A percentile compares a stretch with the other conserved stretches of the same genome.
These are phyloP conservation scores for Sepiola atlantica DNA, from an alignment of 2,888 invertebrate genomes.

Conservation along the genomic window DNA sequence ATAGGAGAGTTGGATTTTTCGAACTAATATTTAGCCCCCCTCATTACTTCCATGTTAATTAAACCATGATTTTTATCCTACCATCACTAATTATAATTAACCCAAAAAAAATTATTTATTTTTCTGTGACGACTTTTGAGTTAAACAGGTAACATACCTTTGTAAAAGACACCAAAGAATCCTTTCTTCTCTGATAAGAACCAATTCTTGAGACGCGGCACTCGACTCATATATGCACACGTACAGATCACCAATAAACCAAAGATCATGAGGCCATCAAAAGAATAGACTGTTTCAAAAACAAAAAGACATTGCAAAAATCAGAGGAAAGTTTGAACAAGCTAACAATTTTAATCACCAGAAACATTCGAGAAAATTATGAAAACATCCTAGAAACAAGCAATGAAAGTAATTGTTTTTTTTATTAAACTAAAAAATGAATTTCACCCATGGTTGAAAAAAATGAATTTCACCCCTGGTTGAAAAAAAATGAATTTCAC, in stretches of 20 bases:
- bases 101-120: too few species aligned
- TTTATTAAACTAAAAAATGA: not conserved
- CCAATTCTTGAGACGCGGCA: slow-evolving; percentile 75
- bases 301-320: not conserved
- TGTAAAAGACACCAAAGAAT: slow-evolving; percentile 76
- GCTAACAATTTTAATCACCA: not conserved
- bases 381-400: too few species aligned
- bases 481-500: not conserved
- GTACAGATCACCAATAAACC: slow-evolving; percentile 75
- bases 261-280: slow-evolving; percentile 76
- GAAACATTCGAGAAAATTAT: too few species aligned
- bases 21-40: too few species aligned
- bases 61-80: too few species aligned
- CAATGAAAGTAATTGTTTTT: too few species aligned
- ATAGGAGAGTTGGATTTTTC: too few species aligned
- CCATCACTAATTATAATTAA: too few species aligned
- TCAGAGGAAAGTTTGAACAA: not conserved
- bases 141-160: slow-evolving; percentile 65
- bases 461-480: not conserved
- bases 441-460: not conserved
- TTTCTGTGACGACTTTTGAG: too few species aligned
- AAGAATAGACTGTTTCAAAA: slow-evolving; percentile 72
- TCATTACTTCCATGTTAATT: too few species aligned
- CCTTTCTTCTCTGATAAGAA: slow-evolving; percentile 76
- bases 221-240: slow-evolving; percentile 76